Conservation (phyloP, 1,140 invertebrate species). For the Eueides isabella region DNA sequence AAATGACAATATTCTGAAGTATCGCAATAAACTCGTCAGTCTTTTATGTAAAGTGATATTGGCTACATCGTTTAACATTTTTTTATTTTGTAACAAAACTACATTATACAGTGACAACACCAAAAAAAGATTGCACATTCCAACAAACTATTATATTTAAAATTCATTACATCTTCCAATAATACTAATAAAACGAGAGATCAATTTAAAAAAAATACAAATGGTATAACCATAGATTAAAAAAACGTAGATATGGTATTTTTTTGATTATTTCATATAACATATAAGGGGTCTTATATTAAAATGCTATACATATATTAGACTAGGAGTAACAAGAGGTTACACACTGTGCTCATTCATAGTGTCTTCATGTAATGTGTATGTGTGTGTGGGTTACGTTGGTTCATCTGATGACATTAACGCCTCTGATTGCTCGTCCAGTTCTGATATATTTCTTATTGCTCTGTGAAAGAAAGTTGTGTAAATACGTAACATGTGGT, state of each 20-base stretch:
- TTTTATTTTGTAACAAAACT: background rate
- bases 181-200: conserved; percentile 3
- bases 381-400: conserved; percentile 57
- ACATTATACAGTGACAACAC: background rate
- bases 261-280: background rate
- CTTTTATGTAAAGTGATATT: background rate
- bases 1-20: background rate
- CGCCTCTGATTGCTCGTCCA: conserved; percentile 75
- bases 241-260: background rate
- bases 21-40: background rate
- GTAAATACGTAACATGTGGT: no score
- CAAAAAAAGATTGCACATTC: background rate
- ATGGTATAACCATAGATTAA: background rate
- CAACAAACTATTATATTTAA: background rate
- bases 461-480: conserved; percentile 48
- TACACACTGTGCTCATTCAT: conserved; percentile 31
- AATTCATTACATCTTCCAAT: background rate
- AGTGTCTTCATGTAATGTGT: conserved; percentile 18
- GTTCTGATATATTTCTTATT: conserved; percentile 69
- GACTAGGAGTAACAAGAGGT: conserved; percentile 42
- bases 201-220: background rate
- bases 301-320: conserved; percentile 42
- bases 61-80: background rate
- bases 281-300: background rate
- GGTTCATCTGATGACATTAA: conserved; percentile 73